Evolutionary conservation across 2,797 vertebrate genomes (phyloP).

Genomic region (Discoglossus pictus): DNA sequence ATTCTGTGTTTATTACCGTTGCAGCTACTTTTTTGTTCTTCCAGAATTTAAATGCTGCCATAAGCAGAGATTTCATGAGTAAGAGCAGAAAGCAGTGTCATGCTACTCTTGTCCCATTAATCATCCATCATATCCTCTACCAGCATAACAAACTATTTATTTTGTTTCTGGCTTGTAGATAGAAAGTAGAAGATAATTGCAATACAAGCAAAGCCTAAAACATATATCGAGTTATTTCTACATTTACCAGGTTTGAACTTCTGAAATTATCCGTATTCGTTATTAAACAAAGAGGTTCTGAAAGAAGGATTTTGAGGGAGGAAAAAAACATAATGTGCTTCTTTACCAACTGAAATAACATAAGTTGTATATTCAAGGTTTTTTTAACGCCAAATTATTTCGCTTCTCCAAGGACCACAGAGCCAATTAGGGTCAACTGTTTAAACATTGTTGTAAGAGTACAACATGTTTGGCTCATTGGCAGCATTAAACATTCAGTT

Average conservation of each 20-base stretch:
- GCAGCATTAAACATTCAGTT: slow-evolving; percentile 33
- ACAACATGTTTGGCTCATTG: slow-evolving; percentile 46
- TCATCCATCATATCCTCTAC: slow-evolving; percentile 15
- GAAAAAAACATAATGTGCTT: not conserved
- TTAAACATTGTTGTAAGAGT: slow-evolving; percentile 27
- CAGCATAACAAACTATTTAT: slow-evolving; percentile 7
- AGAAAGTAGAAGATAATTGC: slow-evolving; percentile 18
- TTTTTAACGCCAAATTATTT: slow-evolving; percentile 33
- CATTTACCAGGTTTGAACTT: slow-evolving; percentile 13
- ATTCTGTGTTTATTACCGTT: too few species aligned
- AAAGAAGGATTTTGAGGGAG: too few species aligned
- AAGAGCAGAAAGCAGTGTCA: too few species aligned
- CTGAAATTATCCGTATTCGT: slow-evolving; percentile 21
- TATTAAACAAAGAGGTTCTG: not conserved
- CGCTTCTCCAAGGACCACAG: slow-evolving; percentile 30
- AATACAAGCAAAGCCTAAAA: slow-evolving; percentile 8
- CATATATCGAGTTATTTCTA: slow-evolving; percentile 20
- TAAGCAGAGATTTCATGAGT: too few species aligned
- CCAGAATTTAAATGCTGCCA: too few species aligned
- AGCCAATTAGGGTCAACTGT: slow-evolving; percentile 27
- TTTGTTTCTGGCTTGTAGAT: not conserved
- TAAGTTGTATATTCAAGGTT: slow-evolving; percentile 2
- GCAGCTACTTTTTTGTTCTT: too few species aligned
- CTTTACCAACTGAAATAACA: slow-evolving; percentile 17
- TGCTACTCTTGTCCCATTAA: slow-evolving; percentile 12